Evolutionary conservation across 2,113 vertebrate genomes (phyloP), one percentile per base, ranked within the genome.

Genomic region (Machaerirhynchus nigripectus): DNA sequence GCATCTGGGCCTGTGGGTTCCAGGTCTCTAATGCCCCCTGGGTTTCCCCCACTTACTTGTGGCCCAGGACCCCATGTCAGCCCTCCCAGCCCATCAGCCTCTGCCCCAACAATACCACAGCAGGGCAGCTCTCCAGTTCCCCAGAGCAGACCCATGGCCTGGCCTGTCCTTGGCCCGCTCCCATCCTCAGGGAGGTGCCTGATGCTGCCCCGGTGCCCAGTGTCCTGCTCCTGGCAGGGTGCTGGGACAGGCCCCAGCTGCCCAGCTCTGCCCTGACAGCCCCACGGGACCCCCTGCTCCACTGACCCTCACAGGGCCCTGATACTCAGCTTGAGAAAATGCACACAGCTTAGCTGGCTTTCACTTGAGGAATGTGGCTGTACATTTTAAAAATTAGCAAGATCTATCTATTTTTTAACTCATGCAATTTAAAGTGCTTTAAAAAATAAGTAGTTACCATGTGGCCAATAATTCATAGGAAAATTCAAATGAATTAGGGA

Each of bases 261-360:
- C 42, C 61, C 55, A 31, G 33, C 49, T 61, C 21, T 65, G 57
- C 18, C 39, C 63, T 28, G 69, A 1, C 2, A 16, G 39, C 21
- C 20, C 37, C 68, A 42, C 0, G 2, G 39, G 50, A 74, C 10
- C 20, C 21, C 23, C 39, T 7, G 22, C 15, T 10, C 30, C 63
- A 16, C 24, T 9, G 3, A 39, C 6, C 24, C 37, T 26, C 5
- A 4, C 0, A 0, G 33, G 15, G 18, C 28, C 27, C 61, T 55
- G 35, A 44, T 5, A 18, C 37, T 80, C 60, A 52, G 23, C 26
- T 39, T 26, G 24, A 40, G 30, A 35, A 64, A 84, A 70, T 17
- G n/a, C 37, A 37, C 10, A 31, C 1, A 6, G 24, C 44, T 68
- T 63, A 68, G 35, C 33, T 30, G 35, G 16, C 30, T 65, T 46